phyloP scores from a whole-genome alignment of 2,888 invertebrate genomes.

The Apodemia zela region DNA sequence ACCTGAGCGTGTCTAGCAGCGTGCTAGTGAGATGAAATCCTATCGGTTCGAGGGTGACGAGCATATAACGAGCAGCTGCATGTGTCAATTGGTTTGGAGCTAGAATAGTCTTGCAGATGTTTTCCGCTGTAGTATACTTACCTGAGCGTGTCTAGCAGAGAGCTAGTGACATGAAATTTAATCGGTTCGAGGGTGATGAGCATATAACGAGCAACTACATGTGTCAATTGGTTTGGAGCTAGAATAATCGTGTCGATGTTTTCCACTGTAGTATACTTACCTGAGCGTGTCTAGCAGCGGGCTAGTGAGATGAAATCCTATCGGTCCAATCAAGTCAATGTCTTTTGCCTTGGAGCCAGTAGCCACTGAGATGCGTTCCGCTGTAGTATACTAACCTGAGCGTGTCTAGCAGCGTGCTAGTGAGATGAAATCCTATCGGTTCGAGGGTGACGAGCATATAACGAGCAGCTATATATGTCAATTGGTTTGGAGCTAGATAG shows the following conservation, averaged over 20 bases:
- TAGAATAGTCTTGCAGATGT: too few relatives aligned
- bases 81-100: too few relatives aligned
- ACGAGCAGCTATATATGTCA: too few relatives aligned
- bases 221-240: too few relatives aligned
- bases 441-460: conserved; percentile 79
- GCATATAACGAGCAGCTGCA: conserved; percentile 56
- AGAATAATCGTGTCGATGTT: too few relatives aligned
- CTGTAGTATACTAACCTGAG: too few relatives aligned
- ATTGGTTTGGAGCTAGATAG: too few relatives aligned
- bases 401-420: too few relatives aligned
- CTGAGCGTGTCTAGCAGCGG: conserved; percentile 84
- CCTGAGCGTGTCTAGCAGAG: conserved; percentile 85
- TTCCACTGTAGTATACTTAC: conserved; percentile 58
- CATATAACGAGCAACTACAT: conserved; percentile 45
- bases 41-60: conserved; percentile 74
- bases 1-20: conserved; percentile 86
- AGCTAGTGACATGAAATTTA: conserved; percentile 82
- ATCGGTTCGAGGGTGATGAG: conserved; percentile 79
- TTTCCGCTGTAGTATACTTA: conserved; percentile 43
- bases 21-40: conserved; percentile 83
- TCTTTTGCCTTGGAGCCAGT: too few relatives aligned
- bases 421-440: too few relatives aligned
- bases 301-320: conserved; percentile 83
- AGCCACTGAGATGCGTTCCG: too few relatives aligned
- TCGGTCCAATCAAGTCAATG: too few relatives aligned